Conservation (phyloP, 2,888 invertebrate species). For the Lasioglossum pauxillum region DNA sequence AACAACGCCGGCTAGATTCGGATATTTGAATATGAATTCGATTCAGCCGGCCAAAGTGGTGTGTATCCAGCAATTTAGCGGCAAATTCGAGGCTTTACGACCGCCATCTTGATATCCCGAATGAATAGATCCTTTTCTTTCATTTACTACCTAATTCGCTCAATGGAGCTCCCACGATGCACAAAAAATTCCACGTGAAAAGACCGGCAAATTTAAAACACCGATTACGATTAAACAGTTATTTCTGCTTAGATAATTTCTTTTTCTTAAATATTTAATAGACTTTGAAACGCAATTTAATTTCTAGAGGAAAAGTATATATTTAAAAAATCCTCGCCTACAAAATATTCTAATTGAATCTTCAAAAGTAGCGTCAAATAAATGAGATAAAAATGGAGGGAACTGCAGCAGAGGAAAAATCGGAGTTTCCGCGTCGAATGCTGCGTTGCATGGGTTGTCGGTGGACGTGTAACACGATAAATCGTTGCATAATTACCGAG, state of each 20-base stretch:
- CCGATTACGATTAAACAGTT: background rate
- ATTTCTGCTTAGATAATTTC: background rate
- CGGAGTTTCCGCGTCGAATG: background rate
- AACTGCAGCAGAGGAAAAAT: background rate
- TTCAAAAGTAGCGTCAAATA: background rate
- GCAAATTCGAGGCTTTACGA: background rate
- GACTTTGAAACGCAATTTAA: background rate
- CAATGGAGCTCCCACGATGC: background rate
- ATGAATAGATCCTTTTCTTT: background rate
- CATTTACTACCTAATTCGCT: background rate
- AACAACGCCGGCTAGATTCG: background rate
- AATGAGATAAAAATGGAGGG: background rate
- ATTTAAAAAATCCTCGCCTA: background rate
- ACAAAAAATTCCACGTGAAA: background rate
- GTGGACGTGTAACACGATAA: background rate
- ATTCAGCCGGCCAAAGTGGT: background rate
- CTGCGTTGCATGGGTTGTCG: background rate
- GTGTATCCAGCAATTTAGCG: background rate
- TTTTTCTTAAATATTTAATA: background rate
- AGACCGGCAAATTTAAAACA: background rate
- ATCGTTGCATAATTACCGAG: conserved; percentile 64
- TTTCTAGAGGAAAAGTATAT: background rate
- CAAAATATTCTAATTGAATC: background rate
- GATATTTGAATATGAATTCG: conserved; percentile 9
- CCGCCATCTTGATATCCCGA: background rate